Evolutionary conservation across 2,113 vertebrate species (phyloP), one percentile per base, ranked within the genome.

Genomic region (Atlantisia rogersi): DNA sequence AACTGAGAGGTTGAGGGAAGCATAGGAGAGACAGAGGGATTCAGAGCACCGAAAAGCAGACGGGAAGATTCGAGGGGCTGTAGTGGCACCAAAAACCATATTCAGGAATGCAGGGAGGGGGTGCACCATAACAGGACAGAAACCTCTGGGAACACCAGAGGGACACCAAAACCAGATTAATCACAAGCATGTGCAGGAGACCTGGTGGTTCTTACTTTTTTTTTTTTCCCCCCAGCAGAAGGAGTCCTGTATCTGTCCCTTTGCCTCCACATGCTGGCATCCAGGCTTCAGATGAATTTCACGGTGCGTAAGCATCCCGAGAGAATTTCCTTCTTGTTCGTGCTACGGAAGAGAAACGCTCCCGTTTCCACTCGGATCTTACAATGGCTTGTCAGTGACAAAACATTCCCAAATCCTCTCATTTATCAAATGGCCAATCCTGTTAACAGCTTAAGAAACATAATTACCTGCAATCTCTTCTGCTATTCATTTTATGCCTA

Each of bases 351-450:
- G 92, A 97, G 97, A 96, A 98, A 97, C 50, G 25, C 93, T 97
- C 94, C 96, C 16, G 3, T 95, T 97, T 85, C 96, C 97, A 95
- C 94, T 95, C 85, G 53, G 94, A 95, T 98, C 97, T 97, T 74
- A 97, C 97, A 98, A 97, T 97, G 94, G 89, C 98, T 98, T 97
- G 97, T 98, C 98, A 98, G 96, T 97, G 97, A 98, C 98, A 98
- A 98, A 98, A 98, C 97, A 98, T 97, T 97, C 94, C 97, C 98
- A 98, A 98, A 98, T 98, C 98, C 97, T 96, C 97, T 98, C 98
- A 98, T 98, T 98, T 98, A 98, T 98, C 98, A 98, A 98, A 97
- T 83, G 96, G 98, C 97, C 98, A 98, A 98, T 98, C 98, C 98
- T 98, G 98, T 98, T 98, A 98, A 98, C 97, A 97, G 97, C 97